A percentile compares a stretch with the other conserved stretches of the same genome.
phyloP scores from a whole-genome alignment of 64 coral and sea anemone species.

The Montipora foliosa region DNA sequence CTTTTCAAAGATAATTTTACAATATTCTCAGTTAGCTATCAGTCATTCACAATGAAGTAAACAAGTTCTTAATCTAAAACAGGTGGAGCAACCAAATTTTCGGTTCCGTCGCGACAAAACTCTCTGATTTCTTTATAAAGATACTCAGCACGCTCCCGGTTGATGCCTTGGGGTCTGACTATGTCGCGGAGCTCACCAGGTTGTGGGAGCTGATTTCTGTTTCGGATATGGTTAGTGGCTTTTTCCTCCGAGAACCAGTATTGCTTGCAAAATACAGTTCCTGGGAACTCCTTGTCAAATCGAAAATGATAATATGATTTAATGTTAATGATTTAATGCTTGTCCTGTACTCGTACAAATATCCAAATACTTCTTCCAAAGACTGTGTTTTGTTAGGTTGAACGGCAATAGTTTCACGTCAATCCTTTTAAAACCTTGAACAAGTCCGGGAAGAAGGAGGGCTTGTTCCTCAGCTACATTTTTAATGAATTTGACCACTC shows the following conservation, averaged over 20 bases:
- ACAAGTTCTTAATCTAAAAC: too few relatives aligned
- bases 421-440: conserved; percentile 57
- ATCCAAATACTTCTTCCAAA: too few relatives aligned
- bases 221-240: conserved; percentile 4
- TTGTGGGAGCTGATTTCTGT: not conserved
- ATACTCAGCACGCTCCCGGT: conserved; percentile 25
- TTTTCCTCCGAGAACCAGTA: conserved; percentile 31
- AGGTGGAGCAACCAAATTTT: too few relatives aligned
- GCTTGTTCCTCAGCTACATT: conserved; percentile 65
- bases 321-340: not conserved
- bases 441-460: conserved; percentile 45
- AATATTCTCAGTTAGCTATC: too few relatives aligned
- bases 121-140: not conserved
- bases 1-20: too few relatives aligned
- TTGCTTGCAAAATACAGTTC: conserved; percentile 54
- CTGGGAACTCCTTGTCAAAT: conserved; percentile 58
- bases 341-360: too few relatives aligned
- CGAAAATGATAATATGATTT: conserved; percentile 32
- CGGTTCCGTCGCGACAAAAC: too few relatives aligned
- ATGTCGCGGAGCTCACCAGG: not conserved
- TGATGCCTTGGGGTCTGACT: conserved; percentile 36
- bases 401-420: too few relatives aligned
- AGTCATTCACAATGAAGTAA: too few relatives aligned
- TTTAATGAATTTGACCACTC: conserved; percentile 52
- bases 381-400: too few relatives aligned